Evolutionary conservation across 2,888 invertebrate genomes (phyloP), one percentile per base, ranked within the genome.

Genomic region (Nomada ruficornis): DNA sequence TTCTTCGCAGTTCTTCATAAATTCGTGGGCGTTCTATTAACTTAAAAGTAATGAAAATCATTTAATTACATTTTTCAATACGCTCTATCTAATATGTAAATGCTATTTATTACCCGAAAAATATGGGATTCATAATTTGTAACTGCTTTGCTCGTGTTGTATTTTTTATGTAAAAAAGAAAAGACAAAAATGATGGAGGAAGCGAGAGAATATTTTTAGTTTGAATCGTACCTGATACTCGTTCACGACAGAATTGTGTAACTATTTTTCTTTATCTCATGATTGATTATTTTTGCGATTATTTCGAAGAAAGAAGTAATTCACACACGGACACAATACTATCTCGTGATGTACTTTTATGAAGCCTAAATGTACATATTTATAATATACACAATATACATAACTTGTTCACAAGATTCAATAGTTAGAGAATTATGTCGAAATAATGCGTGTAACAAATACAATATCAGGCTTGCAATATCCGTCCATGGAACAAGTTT

Each of bases 341-440:
- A 73, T 79, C 60, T 63, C 76, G 52, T 44, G 64, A 68, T 69
- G 59, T 44, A 84, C 75, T 86, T 78, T 62, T 62, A 63, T 77
- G 67, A 77, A 73, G 62, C 54, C 72, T 78, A 83, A 77, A 79
- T 82, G 68, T 84, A 86, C 77, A 87, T 64, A 78, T 71, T 80
- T 76, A 75, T 75, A 79, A 78, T 26, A 83, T 83, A 79, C 72
- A 83, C 23, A 74, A 77, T 82, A 59, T 73, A 86, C 77, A 82
- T 71, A 67, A 65, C n/a, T 77, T 71, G 82, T 73, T 80, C 62
- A 20, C 69, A 79, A 82, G 18, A 72, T 82, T 85, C 79, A 83
- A 72, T 83, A 85, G 70, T 71, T 81, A 83, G 80, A 86, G 85
- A 88, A 88, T 79, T 75, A 80, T 72, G 59, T 88, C 57, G 67